A percentile compares a stretch with the other conserved stretches of the same genome.
Evolutionary conservation across 2,888 invertebrate species (phyloP).

Genomic region (Drosophila paramelanica): DNA sequence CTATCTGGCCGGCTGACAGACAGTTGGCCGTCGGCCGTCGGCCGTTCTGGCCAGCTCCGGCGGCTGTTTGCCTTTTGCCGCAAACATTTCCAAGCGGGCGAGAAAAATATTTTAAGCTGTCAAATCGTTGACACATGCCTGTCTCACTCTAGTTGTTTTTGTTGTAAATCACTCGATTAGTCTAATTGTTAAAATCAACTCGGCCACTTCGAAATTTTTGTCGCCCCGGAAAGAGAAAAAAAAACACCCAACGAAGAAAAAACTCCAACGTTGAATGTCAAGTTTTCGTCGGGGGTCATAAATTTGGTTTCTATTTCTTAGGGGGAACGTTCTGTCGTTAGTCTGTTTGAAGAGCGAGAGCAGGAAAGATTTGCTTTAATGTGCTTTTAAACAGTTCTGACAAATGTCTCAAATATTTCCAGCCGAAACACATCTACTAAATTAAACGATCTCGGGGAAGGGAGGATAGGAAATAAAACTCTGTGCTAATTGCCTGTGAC

Average conservation of each 20-base stretch:
- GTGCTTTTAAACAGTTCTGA: slow-evolving; percentile 72
- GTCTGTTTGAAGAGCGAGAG: slow-evolving; percentile 8
- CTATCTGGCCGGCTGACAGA: slow-evolving; percentile 42
- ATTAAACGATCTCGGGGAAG: slow-evolving; percentile 37
- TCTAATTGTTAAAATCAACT: slow-evolving; percentile 77
- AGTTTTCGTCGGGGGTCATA: slow-evolving; percentile 71
- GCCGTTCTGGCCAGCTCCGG: slow-evolving; percentile 45
- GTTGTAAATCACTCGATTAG: slow-evolving; percentile 78
- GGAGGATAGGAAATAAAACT: slow-evolving; percentile 23
- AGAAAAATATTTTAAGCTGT: slow-evolving; percentile 77
- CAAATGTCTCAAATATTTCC: slow-evolving; percentile 61
- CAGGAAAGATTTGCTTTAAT: slow-evolving; percentile 48
- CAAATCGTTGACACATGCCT: slow-evolving; percentile 76
- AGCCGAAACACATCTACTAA: slow-evolving; percentile 30
- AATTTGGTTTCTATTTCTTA: slow-evolving; percentile 43
- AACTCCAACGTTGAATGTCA: slow-evolving; percentile 64
- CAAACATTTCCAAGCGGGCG: slow-evolving; percentile 40
- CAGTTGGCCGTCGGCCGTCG: slow-evolving; percentile 34
- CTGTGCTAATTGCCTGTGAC: slow-evolving; percentile 48
- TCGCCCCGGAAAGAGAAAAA: slow-evolving; percentile 50
- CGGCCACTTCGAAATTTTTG: slow-evolving; percentile 36
- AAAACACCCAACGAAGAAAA: slow-evolving; percentile 9
- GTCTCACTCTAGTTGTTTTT: slow-evolving; percentile 49
- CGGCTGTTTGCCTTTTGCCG: slow-evolving; percentile 45
- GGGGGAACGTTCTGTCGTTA: slow-evolving; percentile 14